Base-by-base conservation (phyloP, 2,797 vertebrate species). In the Ctenosaura bakeri region DNA sequence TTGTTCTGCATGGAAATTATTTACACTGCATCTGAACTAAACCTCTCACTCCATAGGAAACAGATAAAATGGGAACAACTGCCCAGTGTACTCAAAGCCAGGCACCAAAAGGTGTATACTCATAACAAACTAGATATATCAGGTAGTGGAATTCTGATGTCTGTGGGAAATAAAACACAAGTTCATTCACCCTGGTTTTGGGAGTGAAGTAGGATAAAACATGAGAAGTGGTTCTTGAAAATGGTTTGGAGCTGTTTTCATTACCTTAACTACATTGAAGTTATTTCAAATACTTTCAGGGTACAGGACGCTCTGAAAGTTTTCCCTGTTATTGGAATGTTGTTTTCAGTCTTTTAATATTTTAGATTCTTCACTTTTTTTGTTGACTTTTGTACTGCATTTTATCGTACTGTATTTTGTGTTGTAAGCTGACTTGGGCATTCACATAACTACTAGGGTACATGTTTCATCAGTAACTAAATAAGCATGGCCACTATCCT, bases 331-430 rank as follows among this genome's bases (percentile, higher is more conserved):
- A 22, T 24, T 77, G 32, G 22, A 64, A 24, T 84, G 22, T 14
- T 89, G 46, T 54, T 89, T 89, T 80, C 77, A n/a, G 50, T 14
- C 9, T 71, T 56, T 82, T 32, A 69, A 54, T 29, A 32, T 32
- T 56, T 42, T 66, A 77, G 20, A 29, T 18, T 54, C 12, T 74
- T 73, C 73, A 35, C 1, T 76, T 89, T n/a, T 56, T 77, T 46
- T 29, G 29, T 64, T n/a, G n/a, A n/a, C 46, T 77, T n/a, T 83
- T 32, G 73, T 62, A 86, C 18, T 77, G 56, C 50, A 42, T 24
- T 87, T 35, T 24, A 64, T 78, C 52, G 59, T 64, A 50, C 79
- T 66, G 46, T 50, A 66, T 79, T 64, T 29, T 80, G 16, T 69
- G 54, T 52, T 80, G 26, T 80, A 87, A 80, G 42, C 32, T 52